These are phyloP conservation scores for Vicugna pacos DNA, from an alignment of 2,113 vertebrate genomes.

Conservation along the genomic window DNA sequence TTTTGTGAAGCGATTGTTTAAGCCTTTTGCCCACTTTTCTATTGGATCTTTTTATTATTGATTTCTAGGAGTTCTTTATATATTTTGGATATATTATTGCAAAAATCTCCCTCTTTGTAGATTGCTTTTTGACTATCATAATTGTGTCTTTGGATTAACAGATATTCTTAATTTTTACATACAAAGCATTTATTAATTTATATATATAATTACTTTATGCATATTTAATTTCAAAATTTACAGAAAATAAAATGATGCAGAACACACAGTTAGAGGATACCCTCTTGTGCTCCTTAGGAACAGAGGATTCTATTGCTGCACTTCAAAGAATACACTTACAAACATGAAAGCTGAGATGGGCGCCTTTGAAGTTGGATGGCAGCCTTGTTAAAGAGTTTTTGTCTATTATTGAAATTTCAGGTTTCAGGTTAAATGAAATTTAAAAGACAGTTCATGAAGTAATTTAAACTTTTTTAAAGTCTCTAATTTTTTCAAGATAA, in stretches of 20 bases:
- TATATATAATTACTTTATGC: conserved; percentile 58
- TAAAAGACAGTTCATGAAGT: conserved; percentile 20
- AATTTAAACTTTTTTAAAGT: conserved; percentile 56
- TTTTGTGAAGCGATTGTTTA: neutral
- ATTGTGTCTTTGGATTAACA: neutral
- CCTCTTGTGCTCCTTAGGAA: conserved; percentile 17
- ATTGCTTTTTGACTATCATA: neutral
- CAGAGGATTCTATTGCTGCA: conserved; percentile 50
- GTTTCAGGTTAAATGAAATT: conserved; percentile 17
- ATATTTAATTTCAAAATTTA: conserved; percentile 83
- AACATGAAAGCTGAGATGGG: neutral
- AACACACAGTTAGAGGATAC: neutral
- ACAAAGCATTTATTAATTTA: conserved; percentile 79
- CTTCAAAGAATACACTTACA: conserved; percentile 5
- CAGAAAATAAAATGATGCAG: conserved; percentile 75
- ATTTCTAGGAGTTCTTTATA: conserved; percentile 8
- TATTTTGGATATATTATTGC: neutral
- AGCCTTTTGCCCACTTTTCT: conserved; percentile 16
- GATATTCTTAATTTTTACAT: conserved; percentile 56
- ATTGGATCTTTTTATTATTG: neutral
- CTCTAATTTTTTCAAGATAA: conserved; percentile 50
- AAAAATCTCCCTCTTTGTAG: neutral
- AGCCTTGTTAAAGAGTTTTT: conserved; percentile 26
- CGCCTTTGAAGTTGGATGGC: conserved; percentile 55
- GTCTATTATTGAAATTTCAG: conserved; percentile 59